Evolutionary conservation across 1,140 invertebrate genomes (phyloP).

Genomic region (Drosophila murphyi): DNA sequence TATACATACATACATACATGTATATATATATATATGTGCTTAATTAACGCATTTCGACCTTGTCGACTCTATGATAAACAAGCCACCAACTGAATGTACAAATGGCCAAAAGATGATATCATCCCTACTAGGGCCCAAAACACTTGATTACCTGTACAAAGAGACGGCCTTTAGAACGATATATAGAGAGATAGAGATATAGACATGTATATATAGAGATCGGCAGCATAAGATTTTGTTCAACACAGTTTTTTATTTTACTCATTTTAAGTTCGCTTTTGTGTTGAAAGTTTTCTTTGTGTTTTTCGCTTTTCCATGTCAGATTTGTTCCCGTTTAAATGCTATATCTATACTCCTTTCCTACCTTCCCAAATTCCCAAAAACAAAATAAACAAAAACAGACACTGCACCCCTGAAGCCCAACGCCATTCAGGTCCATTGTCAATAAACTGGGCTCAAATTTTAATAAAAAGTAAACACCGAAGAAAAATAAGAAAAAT

Average conservation of each 20-base stretch:
- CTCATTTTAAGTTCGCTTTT: too few relatives aligned
- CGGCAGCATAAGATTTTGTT: not conserved
- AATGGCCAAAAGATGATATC: constrained; percentile 33
- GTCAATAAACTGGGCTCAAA: constrained; percentile 41
- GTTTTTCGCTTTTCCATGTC: too few relatives aligned
- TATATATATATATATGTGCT: constrained; percentile 9
- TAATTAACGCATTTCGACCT: constrained; percentile 42
- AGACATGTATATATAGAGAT: too few relatives aligned
- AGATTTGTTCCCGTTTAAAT: not conserved
- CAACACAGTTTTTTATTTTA: too few relatives aligned
- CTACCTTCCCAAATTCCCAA: not conserved
- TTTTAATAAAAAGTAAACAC: constrained; percentile 79
- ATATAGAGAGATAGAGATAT: too few relatives aligned
- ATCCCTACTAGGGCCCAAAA: not conserved
- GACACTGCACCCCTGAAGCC: not conserved
- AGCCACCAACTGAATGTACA: not conserved
- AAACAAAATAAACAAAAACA: not conserved
- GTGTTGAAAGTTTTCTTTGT: too few relatives aligned
- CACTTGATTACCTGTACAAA: not conserved
- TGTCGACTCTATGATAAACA: constrained; percentile 25
- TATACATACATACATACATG: too few relatives aligned
- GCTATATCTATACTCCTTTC: not conserved
- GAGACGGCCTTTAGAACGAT: not conserved
- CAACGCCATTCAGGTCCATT: constrained; percentile 10
- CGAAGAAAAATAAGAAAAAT: constrained; percentile 39